Percentiles rank a stretch among this genome's conserved stretches.
Conservation (phyloP, 2,888 invertebrate species). For the Polydrusus tereticollis region DNA sequence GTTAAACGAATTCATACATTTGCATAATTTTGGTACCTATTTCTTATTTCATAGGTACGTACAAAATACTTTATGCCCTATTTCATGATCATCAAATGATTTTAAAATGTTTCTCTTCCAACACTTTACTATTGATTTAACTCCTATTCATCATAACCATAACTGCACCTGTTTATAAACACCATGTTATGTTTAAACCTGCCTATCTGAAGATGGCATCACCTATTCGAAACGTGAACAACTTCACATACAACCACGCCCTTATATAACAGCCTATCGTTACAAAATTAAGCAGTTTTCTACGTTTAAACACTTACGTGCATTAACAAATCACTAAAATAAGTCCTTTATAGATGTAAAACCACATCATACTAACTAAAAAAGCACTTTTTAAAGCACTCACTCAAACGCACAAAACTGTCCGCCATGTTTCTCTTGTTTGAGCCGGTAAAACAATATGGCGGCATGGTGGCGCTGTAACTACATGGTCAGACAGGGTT, state of each 20-base stretch:
- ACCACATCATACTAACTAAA: not conserved
- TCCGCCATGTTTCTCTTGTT: constrained; percentile 40
- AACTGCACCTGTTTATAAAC: not conserved
- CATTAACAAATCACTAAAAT: not conserved
- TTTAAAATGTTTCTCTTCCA: not conserved
- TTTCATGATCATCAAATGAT: too few species aligned
- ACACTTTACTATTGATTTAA: not conserved
- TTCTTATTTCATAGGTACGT: too few species aligned
- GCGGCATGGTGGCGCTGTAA: constrained; percentile 44
- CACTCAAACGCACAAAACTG: not conserved
- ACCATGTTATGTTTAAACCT: not conserved
- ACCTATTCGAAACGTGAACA: constrained; percentile 4
- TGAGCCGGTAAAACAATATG: constrained; percentile 46
- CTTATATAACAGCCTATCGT: not conserved
- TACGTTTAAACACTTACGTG: not conserved
- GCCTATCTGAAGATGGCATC: not conserved
- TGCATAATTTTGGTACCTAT: too few species aligned
- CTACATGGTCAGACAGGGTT: constrained; percentile 3
- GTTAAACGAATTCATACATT: too few species aligned
- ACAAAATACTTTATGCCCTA: too few species aligned
- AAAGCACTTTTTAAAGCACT: not conserved
- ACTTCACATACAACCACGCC: not conserved
- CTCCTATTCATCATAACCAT: not conserved
- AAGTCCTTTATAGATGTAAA: not conserved
- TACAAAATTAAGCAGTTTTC: not conserved